Conservation (phyloP, 1,140 invertebrate genomes). For the Drosophila pachea region DNA sequence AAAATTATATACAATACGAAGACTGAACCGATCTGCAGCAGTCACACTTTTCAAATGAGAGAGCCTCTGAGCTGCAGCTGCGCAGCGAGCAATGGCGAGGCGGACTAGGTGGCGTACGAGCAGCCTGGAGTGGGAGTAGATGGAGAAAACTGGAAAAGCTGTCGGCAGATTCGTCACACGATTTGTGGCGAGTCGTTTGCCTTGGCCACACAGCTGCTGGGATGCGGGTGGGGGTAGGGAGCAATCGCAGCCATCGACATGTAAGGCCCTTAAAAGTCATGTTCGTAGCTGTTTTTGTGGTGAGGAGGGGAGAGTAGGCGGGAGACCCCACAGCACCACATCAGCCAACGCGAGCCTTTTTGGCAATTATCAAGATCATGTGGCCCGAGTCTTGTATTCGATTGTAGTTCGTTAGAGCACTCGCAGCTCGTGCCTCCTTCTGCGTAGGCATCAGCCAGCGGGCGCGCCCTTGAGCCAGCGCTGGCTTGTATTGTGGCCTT, state of each 20-base stretch:
- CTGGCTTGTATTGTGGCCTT: slow-evolving; percentile 34
- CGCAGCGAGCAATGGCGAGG: slow-evolving; percentile 5
- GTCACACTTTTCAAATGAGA: slow-evolving; percentile 1
- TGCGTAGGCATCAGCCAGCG: slow-evolving; percentile 48
- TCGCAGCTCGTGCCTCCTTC: slow-evolving; percentile 19
- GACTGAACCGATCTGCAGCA: not conserved
- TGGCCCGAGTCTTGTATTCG: slow-evolving; percentile 47
- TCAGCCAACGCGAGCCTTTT: slow-evolving; percentile 40
- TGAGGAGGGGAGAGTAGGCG: slow-evolving; percentile 1
- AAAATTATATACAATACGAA: not conserved
- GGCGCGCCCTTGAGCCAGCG: slow-evolving; percentile 13
- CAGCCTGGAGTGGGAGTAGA: not conserved
- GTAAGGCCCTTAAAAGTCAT: slow-evolving; percentile 75
- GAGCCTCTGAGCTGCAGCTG: too few relatives aligned
- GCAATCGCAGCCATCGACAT: slow-evolving; percentile 70
- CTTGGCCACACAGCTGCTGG: slow-evolving; percentile 51
- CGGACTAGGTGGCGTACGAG: not conserved
- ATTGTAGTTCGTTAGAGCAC: slow-evolving; percentile 66
- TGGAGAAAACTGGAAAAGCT: slow-evolving; percentile 5
- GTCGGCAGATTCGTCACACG: slow-evolving; percentile 43
- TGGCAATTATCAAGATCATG: slow-evolving; percentile 75
- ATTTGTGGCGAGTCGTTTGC: slow-evolving; percentile 43
- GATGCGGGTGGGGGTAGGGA: too few relatives aligned
- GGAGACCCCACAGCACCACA: slow-evolving; percentile 34
- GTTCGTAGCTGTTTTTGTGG: slow-evolving; percentile 40